Evolutionary conservation across 2,113 vertebrate species (phyloP), one percentile per base, ranked within the genome.

Genomic region (Paracanthobrama guichenoti): DNA sequence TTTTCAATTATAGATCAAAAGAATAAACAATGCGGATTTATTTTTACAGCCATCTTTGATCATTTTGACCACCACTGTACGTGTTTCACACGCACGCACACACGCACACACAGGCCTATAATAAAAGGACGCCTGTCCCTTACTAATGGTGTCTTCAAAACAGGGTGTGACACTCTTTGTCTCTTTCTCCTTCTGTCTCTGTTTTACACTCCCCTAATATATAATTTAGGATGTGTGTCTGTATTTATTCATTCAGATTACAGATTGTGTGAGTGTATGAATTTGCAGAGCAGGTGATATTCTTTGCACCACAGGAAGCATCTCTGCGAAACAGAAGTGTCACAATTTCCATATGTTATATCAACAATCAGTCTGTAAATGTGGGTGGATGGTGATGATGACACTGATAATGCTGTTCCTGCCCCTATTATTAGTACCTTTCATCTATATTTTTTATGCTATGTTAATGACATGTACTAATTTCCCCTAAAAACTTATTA

Each of bases 151-250:
- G 11, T 46, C 39, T 72, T 72, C 39, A 44, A 67, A 67, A 8
- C 3, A 67, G 28, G 64, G 64, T 67, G 31, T 67, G 35, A 28
- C 39, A 18, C 20, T 48, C 72, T 84, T 60, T 73, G 24, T 60
- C 24, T 82, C 31, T n/a, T 9, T 24, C 46, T 59, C 20, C 42
- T 26, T 48, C 12, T 39, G 16, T 67, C 64, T 35, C 20, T 35
- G 16, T 59, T 46, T 26, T 14, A 26, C 48, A 20, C 57, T 74
- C 80, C 46, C 16, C 20, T 46, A 24, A 79, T 62, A 35, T 60
- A 59, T 42, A 39, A 78, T 78, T 78, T 42, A 57, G 44, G 35
- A 60, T 26, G 35, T 62, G 77, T 62, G 77, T 79, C 35, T 79
- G 35, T 24, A 42, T 60, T 42, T 24, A 44, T 62, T 62, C 35